Conservation (phyloP, 2,888 invertebrate species). For the Diogma glabrata region DNA sequence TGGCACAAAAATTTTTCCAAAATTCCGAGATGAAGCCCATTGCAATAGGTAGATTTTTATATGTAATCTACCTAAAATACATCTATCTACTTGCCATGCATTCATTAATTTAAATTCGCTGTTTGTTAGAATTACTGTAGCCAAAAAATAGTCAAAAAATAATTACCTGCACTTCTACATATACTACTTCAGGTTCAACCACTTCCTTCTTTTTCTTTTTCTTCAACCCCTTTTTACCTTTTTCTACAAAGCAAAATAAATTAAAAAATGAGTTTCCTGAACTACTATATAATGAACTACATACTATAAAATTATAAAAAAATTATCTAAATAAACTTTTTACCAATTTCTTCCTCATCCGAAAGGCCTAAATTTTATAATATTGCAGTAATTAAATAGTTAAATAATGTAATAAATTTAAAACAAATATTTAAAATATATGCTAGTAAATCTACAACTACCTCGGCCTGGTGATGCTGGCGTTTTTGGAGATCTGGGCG, state of each 20-base stretch:
- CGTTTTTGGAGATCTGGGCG: neutral
- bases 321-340: too few relatives aligned
- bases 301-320: too few relatives aligned
- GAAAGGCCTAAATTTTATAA: conserved; percentile 8
- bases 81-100: too few relatives aligned
- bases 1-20: too few relatives aligned
- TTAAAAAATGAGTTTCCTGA: conserved; percentile 17
- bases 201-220: conserved; percentile 3
- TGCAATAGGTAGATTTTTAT: too few relatives aligned
- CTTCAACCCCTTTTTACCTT: conserved; percentile 1
- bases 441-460: neutral
- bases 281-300: too few relatives aligned
- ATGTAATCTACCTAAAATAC: too few relatives aligned
- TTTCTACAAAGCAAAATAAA: neutral
- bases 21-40: too few relatives aligned
- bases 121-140: too few relatives aligned
- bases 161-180: conserved; percentile 34
- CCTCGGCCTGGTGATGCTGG: neutral
- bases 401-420: neutral
- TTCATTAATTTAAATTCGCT: too few relatives aligned
- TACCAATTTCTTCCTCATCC: conserved; percentile 12
- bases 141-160: neutral
- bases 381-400: neutral
- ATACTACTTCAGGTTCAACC: conserved; percentile 22
- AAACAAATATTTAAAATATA: neutral